Conservation (phyloP, 2,113 vertebrate species). For the Eleginops maclovinus region DNA sequence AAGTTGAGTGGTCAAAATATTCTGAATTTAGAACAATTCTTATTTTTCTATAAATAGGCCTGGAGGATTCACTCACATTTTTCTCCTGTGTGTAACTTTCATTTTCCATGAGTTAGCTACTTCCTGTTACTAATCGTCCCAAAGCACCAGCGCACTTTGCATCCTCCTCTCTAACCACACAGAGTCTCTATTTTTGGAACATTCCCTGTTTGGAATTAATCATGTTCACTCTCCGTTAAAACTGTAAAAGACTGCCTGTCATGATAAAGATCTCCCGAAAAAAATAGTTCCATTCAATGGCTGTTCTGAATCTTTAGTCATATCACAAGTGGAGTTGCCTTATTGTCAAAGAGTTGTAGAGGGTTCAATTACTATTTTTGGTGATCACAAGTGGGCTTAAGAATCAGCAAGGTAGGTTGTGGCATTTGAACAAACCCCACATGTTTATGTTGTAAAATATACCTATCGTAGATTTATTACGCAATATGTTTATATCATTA, state of each 20-base stretch:
- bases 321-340: too few species aligned
- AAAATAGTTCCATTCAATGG: background rate
- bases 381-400: too few species aligned
- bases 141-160: slow-evolving; percentile 8
- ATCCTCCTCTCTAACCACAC: slow-evolving; percentile 2
- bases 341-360: too few species aligned
- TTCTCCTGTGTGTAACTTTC: slow-evolving; percentile 14
- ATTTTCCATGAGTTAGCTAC: slow-evolving; percentile 46
- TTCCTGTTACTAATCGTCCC: slow-evolving; percentile 47
- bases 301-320: too few species aligned
- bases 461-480: too few species aligned
- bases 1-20: background rate
- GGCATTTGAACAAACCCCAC: too few species aligned
- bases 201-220: slow-evolving; percentile 4
- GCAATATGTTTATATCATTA: too few species aligned
- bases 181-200: background rate
- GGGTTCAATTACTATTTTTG: too few species aligned
- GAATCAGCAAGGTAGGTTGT: too few species aligned
- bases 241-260: background rate
- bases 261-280: background rate
- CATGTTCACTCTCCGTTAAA: too few species aligned
- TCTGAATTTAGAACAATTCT: background rate
- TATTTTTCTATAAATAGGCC: slow-evolving; percentile 15
- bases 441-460: too few species aligned
- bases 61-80: background rate